Percentiles rank a stretch among this genome's conserved stretches.
These are phyloP conservation scores for Plodia interpunctella DNA, from an alignment of 1,140 invertebrate species.

Conservation along the genomic window DNA sequence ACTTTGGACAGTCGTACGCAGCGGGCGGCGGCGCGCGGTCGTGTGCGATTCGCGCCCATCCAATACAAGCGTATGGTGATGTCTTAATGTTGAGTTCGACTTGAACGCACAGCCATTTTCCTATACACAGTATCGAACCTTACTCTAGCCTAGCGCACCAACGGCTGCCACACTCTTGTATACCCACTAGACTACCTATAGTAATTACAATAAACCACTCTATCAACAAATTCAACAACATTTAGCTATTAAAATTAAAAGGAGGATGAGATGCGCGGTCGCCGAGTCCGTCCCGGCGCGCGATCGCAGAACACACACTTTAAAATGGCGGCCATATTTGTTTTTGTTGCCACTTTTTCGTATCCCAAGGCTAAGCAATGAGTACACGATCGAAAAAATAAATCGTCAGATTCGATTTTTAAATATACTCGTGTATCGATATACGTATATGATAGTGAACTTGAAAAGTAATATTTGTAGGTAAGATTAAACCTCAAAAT, in stretches of 20 bases:
- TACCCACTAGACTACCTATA: constrained; percentile 62
- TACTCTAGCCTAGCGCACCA: constrained; percentile 48
- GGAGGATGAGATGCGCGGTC: constrained; percentile 45
- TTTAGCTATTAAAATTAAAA: constrained; percentile 73
- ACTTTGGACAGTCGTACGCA: no score
- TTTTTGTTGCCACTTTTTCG: no score
- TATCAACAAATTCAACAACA: constrained; percentile 74
- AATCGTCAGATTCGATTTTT: no score
- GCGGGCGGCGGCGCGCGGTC: constrained; percentile 15
- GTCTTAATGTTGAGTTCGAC: constrained; percentile 60
- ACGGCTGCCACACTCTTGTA: constrained; percentile 50
- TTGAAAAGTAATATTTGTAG: no score
- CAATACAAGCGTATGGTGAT: constrained; percentile 33
- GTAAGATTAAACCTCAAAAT: no score
- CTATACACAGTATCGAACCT: constrained; percentile 57
- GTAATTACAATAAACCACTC: constrained; percentile 68
- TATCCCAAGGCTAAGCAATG: no score
- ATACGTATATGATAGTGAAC: no score
- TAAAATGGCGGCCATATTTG: no score
- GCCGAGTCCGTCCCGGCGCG: constrained; percentile 29
- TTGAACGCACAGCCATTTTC: constrained; percentile 66
- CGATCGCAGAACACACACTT: neutral
- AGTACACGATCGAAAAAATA: no score
- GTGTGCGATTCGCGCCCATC: constrained; percentile 37
- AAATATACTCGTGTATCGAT: no score